Percentiles rank a stretch among this genome's conserved stretches.
These are phyloP conservation scores for Dolichallabes microphthalmus DNA, from an alignment of 2,113 vertebrate genomes.

Conservation along the genomic window DNA sequence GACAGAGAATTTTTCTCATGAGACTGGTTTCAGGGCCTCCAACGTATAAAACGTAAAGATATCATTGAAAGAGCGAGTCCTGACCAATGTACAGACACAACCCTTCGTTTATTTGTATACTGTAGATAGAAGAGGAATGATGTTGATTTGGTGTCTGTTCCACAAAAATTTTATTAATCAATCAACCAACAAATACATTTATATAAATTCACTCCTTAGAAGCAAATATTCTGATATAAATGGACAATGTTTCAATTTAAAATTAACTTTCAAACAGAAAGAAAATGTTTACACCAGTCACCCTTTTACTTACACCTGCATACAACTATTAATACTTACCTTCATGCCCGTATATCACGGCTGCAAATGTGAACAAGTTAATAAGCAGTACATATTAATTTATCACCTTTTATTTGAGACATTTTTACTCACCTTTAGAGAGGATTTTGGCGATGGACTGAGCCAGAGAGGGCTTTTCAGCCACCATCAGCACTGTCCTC, in stretches of 20 bases:
- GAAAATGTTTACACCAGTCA: not conserved
- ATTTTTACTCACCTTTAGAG: slow-evolving; percentile 80
- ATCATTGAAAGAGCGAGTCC: no score
- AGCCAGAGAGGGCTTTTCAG: slow-evolving; percentile 93
- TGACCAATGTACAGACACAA: no score
- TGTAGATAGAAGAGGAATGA: no score
- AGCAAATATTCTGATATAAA: not conserved
- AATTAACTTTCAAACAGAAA: not conserved
- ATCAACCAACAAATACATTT: no score
- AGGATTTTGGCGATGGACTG: slow-evolving; percentile 96
- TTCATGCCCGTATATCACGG: not conserved
- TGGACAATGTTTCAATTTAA: not conserved
- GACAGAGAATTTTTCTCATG: no score
- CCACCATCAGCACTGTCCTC: slow-evolving; percentile 92
- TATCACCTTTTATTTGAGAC: not conserved
- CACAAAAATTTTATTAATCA: no score
- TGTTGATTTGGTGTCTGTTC: no score
- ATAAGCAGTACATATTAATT: not conserved
- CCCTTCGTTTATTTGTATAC: no score
- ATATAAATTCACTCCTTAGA: no score
- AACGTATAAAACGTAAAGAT: no score
- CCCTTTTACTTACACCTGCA: not conserved
- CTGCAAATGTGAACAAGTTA: not conserved
- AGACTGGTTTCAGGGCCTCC: no score
- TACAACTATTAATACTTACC: not conserved